Evolutionary conservation across 2,888 invertebrate genomes (phyloP), one percentile per base, ranked within the genome.

Genomic region (Orgyia antiqua): DNA sequence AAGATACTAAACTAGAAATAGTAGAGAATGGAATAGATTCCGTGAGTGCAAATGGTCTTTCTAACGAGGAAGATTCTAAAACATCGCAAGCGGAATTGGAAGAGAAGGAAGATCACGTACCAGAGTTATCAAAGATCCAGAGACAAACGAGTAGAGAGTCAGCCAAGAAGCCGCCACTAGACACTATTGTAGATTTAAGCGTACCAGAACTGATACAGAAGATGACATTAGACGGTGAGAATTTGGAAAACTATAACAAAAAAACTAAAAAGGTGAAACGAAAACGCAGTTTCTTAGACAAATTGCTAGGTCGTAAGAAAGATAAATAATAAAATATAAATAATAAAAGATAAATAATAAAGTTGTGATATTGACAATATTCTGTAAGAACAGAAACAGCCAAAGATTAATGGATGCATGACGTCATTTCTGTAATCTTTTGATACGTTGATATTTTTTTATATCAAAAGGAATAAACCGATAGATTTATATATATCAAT

Each of bases 201-300:
- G 79, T 86, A 59, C 86, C 86, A 58, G 73, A 57, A 29, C 62
- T 86, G 47, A 60, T 86, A 54, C 61, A 82, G 31, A 83, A 82
- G 51, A 84, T 86, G 61, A 73, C 68, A 20, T 57, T 47, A 2
- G 82, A 86, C 35, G 80, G 60, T 9, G 77, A 82, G 5, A 64
- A 61, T 35, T 49, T 75, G 42, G 79, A 79, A 45, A 69, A 23
- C 11, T 10, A 53, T 31, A 62, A 71, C 33, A 70, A 65, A 34
- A 60, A 58, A 25, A 56, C 59, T 10, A 82, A 72, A 42, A 86
- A 84, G 54, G 74, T 86, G 4, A 86, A 86, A 52, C 66, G 83
- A 58, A 86, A 83, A 74, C 64, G 84, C 39, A 86, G 84, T 68
- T 84, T 86, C 54, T 46, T 86, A 33, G 84, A 86, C 48, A 86